Conservation (phyloP, 2,888 invertebrate genomes). For the Tenodera sinensis region DNA sequence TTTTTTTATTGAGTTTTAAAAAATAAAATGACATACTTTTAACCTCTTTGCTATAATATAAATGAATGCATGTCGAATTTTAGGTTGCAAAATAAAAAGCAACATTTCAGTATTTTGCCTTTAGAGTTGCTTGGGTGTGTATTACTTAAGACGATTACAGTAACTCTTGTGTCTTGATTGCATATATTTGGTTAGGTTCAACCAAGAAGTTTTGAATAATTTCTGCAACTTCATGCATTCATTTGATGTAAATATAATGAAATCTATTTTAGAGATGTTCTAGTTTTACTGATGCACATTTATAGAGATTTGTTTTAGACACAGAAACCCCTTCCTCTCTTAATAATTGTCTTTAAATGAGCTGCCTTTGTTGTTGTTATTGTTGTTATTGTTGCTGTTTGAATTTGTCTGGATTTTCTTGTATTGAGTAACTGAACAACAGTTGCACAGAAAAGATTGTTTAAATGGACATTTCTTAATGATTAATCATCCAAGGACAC, state of each 20-base stretch:
- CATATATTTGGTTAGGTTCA: background rate
- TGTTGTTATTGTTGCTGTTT: background rate
- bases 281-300: background rate
- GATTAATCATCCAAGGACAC: background rate
- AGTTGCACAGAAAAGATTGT: background rate
- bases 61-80: background rate
- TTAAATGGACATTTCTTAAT: background rate
- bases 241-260: background rate
- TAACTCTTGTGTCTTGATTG: background rate
- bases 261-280: background rate
- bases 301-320: background rate
- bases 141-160: background rate
- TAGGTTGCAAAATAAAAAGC: background rate
- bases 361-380: background rate
- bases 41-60: background rate
- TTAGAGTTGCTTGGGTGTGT: background rate
- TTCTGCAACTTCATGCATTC: background rate
- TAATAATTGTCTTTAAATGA: background rate
- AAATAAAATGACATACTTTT: background rate
- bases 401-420: background rate
- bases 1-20: background rate
- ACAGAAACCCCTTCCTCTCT: background rate
- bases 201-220: too few relatives aligned
- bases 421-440: background rate
- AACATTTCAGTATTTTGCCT: background rate